Evolutionary conservation across 1,140 invertebrate species (phyloP), one percentile per base, ranked within the genome.

Genomic region (Trichonephila inaurata): DNA sequence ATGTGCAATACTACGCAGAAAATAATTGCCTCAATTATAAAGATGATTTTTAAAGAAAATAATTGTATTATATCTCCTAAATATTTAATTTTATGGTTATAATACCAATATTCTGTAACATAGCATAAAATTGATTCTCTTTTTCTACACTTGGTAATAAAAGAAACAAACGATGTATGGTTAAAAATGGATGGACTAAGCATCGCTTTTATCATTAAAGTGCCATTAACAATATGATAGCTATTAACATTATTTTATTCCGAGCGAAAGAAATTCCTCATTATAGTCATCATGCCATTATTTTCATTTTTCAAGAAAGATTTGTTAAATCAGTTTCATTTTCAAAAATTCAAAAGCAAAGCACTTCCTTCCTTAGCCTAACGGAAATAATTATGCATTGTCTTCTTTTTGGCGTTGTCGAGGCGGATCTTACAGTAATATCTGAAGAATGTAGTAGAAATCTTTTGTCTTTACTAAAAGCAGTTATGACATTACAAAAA

Each of bases 381-480:
- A 64, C 86, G 86, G 86, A 88, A 88, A 40, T 61, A 88, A 88
- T 88, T 88, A 88, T 16, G 86, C 86, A 88, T 88, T 88, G 85
- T 87, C 85, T 87, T 62, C 33, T 28, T 28, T 40, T 40, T 40
- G 33, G 33, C 33, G 33, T 40, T 40, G 33, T 40, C 33, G 33
- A 2, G 3, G 4, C 33, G 33, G 33, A 14, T 81, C 28, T 81
- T 81, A 7, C 40, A 3, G 77, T 28, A 19, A 28, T 44, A 82
- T 82, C 21, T 51, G 7, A 33, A 82, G 16, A 18, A 16, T 82
- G 66, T 69, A 51, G 8, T 69, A 28, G n/a, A 69, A 69, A 24
- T 24, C 66, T n/a, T 69, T 24, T 69, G n/a, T n/a, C 24, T 69
- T 69, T 69, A 69, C n/a, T 28, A 12, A 24, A 69, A n/a, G 66